Evolutionary conservation across 1,140 invertebrate genomes (phyloP).

Genomic region (Microplitis demolitor): DNA sequence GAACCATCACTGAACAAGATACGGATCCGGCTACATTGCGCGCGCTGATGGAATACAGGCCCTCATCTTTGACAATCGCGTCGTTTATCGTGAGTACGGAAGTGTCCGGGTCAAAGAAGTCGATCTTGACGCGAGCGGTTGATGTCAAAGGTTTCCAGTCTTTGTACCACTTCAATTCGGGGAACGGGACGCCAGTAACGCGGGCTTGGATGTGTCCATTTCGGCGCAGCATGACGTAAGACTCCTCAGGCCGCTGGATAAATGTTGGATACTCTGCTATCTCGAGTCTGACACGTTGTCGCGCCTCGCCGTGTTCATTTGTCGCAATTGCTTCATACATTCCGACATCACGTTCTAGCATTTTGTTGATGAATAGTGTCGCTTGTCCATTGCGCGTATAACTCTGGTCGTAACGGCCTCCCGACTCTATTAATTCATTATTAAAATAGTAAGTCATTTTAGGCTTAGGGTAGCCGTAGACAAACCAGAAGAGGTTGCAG

Average conservation of each 20-base stretch:
- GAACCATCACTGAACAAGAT: constrained; percentile 87
- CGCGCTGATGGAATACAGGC: constrained; percentile 91
- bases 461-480: constrained; percentile 91
- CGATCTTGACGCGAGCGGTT: constrained; percentile 82
- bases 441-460: constrained; percentile 88
- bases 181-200: constrained; percentile 87
- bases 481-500: constrained; percentile 86
- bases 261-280: constrained; percentile 93
- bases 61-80: constrained; percentile 86
- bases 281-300: constrained; percentile 81
- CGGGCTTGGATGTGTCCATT: constrained; percentile 81
- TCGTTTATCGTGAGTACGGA: constrained; percentile 84
- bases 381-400: constrained; percentile 90
- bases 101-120: constrained; percentile 82
- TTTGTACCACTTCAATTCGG: constrained; percentile 97
- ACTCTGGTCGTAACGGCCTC: constrained; percentile 80
- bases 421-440: constrained; percentile 79
- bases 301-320: constrained; percentile 90
- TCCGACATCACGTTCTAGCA: constrained; percentile 90
- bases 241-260: constrained; percentile 82
- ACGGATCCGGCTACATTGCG: constrained; percentile 90
- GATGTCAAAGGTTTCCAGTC: constrained; percentile 90
- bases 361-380: constrained; percentile 84
- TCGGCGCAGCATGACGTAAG: constrained; percentile 74
- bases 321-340: constrained; percentile 90